Conservation (phyloP, 2,888 invertebrate species). For the Drosophila atripex region DNA sequence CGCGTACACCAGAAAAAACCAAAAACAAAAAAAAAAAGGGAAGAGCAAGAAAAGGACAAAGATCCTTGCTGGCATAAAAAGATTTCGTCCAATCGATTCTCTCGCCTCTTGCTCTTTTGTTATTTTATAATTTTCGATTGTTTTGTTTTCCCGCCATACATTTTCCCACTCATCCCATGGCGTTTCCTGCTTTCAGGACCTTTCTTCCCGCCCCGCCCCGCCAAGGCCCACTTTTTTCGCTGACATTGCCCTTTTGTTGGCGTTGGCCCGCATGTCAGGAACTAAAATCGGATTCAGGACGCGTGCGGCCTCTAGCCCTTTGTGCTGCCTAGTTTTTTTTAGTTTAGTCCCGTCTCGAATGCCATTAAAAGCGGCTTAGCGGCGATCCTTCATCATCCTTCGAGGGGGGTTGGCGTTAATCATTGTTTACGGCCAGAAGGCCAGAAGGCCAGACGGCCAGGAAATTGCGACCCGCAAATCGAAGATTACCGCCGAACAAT, state of each 20-base stretch:
- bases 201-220: not conserved
- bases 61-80: slow-evolving; percentile 70
- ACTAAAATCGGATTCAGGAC: slow-evolving; percentile 33
- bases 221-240: slow-evolving; percentile 35
- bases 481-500: slow-evolving; percentile 75
- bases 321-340: slow-evolving; percentile 35
- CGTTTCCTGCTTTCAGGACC: slow-evolving; percentile 11
- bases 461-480: slow-evolving; percentile 55
- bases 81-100: slow-evolving; percentile 72
- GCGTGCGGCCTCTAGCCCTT: slow-evolving; percentile 26
- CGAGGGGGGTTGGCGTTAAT: slow-evolving; percentile 60
- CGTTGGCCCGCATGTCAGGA: slow-evolving; percentile 37
- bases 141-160: slow-evolving; percentile 66
- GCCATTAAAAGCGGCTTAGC: slow-evolving; percentile 76
- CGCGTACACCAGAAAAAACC: slow-evolving; percentile 69
- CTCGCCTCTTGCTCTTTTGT: slow-evolving; percentile 59
- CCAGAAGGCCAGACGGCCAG: too few species aligned
- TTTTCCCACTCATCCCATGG: slow-evolving; percentile 18
- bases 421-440: slow-evolving; percentile 60
- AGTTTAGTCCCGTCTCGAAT: slow-evolving; percentile 35
- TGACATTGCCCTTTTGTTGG: slow-evolving; percentile 70
- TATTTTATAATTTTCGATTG: slow-evolving; percentile 79
- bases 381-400: slow-evolving; percentile 35
- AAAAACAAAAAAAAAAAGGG: slow-evolving; percentile 36
- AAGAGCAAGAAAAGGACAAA: slow-evolving; percentile 36